Evolutionary conservation across 2,888 invertebrate genomes (phyloP), one percentile per base, ranked within the genome.

Genomic region (Magallana nippona): DNA sequence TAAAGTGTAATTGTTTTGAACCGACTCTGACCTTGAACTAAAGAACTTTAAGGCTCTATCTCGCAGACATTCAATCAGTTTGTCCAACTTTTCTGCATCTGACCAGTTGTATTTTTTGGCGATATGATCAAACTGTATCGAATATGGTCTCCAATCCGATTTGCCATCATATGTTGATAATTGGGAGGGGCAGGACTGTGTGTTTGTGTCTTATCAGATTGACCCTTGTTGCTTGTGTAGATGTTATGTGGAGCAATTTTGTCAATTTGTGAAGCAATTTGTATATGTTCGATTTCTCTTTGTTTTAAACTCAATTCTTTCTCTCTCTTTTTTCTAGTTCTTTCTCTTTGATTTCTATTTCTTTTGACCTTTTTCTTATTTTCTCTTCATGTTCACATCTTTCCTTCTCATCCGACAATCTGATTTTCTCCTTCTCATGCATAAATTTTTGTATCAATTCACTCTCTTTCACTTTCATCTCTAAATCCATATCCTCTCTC

Each of bases 31-130:
- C 55, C 56, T n/a, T n/a, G n/a, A n/a, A n/a, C n/a, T n/a, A n/a
- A n/a, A 83, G 17, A 63, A 83, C 13, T 80, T 81, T 17, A 83
- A 32, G 2, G 83, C 81, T n/a, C 58, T 81, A 11, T 77, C 83
- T 55, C 44, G 44, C 27, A 78, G 32, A 62, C 63, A 84, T 15
- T 81, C 78, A 56, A 84, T 62, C 2, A 84, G 13, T 55, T 63
- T 84, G 57, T 84, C 84, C 10, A 77, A 17, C 44, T 44, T 57
- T 19, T 56, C 10, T 82, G 56, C 17, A 19, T 60, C 60, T n/a
- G 17, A n/a, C 60, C 60, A 17, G 44, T 44, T 44, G 44, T 44
- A 44, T 44, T 60, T 60, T 60, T 82, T 56, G n/a, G 82, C 82
- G 10, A 77, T 82, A 11, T 77, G 82, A 17, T 11, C 17, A 27